Evolutionary conservation across 2,888 invertebrate genomes (phyloP).

Genomic region (Caenorhabditis sinica): DNA sequence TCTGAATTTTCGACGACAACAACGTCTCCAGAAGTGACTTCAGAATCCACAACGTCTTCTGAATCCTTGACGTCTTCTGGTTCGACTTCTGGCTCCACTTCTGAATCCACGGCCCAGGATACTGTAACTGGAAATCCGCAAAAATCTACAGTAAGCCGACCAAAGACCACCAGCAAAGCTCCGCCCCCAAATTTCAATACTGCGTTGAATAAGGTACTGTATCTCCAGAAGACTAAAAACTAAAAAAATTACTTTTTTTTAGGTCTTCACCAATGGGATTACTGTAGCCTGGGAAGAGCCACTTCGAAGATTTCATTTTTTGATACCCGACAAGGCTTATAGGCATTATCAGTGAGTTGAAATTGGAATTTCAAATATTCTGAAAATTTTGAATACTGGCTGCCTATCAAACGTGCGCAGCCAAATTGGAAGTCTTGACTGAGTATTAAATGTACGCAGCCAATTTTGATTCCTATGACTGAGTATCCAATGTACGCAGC

Average conservation of each 20-base stretch:
- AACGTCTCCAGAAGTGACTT: too few species aligned
- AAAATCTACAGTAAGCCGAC: too few species aligned
- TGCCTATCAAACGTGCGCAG: background rate
- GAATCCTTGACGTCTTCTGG: background rate
- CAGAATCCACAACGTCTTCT: too few species aligned
- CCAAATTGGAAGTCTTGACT: too few species aligned
- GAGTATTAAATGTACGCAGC: too few species aligned
- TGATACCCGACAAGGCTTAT: conserved; percentile 14
- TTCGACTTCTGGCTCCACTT: background rate
- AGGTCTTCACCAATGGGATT: background rate
- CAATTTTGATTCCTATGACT: too few species aligned
- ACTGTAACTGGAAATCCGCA: too few species aligned
- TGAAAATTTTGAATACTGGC: too few species aligned
- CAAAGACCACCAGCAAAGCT: background rate
- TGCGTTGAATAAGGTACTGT: background rate
- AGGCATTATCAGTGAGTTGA: conserved; percentile 18
- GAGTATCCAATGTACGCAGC: too few species aligned
- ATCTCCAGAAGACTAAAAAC: background rate
- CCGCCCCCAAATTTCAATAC: background rate
- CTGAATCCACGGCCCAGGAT: background rate
- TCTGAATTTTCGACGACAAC: too few species aligned
- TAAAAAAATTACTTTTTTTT: background rate
- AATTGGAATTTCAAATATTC: too few species aligned
- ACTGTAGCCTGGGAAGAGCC: background rate
- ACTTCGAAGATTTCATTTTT: background rate